These are phyloP conservation scores for Deroptyus accipitrinus DNA, from an alignment of 2,113 vertebrate genomes.

Conservation along the genomic window DNA sequence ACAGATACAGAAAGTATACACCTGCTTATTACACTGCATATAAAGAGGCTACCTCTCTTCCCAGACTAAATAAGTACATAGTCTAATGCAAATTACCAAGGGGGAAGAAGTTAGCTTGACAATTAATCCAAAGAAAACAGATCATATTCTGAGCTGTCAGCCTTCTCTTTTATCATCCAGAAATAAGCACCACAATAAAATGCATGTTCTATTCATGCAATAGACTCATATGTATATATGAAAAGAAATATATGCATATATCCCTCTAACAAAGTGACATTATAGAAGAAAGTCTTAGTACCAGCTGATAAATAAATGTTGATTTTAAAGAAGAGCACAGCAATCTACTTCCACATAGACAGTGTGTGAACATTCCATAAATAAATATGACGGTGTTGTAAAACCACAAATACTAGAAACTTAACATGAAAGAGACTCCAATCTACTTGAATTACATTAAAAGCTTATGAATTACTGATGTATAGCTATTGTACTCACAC, in stretches of 20 bases:
- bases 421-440: constrained; percentile 39
- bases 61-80: background rate
- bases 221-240: background rate
- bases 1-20: rapidly evolving
- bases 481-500: background rate
- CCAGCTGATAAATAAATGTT: background rate
- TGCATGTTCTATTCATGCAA: background rate
- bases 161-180: background rate
- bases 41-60: background rate
- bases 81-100: background rate
- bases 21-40: background rate
- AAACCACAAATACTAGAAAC: constrained; percentile 40
- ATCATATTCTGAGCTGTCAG: background rate
- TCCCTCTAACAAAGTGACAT: constrained; percentile 9
- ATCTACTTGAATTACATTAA: constrained; percentile 11
- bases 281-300: background rate
- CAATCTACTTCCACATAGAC: constrained; percentile 35
- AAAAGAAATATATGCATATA: constrained; percentile 12
- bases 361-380: constrained; percentile 26
- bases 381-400: constrained; percentile 30
- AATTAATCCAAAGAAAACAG: constrained; percentile 41
- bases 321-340: background rate
- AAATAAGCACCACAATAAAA: background rate
- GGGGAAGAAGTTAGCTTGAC: background rate
- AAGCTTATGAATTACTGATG: background rate